These are phyloP conservation scores for Ditula angustiorana DNA, from an alignment of 2,888 invertebrate genomes.

Conservation along the genomic window DNA sequence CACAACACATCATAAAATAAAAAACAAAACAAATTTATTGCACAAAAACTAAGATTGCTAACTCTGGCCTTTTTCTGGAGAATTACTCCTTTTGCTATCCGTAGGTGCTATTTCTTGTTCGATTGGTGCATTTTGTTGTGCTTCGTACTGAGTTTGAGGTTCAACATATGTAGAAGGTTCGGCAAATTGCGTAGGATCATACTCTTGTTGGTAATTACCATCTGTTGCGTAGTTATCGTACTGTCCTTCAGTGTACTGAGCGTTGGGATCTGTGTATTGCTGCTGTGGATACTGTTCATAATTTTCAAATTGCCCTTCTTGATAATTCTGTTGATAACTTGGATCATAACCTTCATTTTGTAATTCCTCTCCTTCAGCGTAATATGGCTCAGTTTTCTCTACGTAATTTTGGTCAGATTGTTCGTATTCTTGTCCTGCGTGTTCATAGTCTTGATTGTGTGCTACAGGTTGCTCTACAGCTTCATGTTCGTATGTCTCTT, in stretches of 20 bases:
- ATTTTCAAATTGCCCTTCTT: slow-evolving; percentile 66
- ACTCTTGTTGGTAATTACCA: slow-evolving; percentile 61
- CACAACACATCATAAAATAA: slow-evolving; percentile 48
- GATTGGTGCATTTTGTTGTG: slow-evolving; percentile 26
- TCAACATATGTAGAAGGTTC: slow-evolving; percentile 56
- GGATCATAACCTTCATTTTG: slow-evolving; percentile 54
- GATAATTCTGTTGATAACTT: slow-evolving; percentile 49
- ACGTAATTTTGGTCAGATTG: slow-evolving; percentile 46
- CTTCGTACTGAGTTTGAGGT: slow-evolving; percentile 47
- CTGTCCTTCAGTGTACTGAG: slow-evolving; percentile 60
- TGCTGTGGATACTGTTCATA: slow-evolving; percentile 61
- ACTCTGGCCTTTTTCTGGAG: slow-evolving; percentile 65
- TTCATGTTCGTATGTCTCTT: slow-evolving; percentile 40
- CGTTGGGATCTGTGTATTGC: slow-evolving; percentile 62
- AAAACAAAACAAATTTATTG: slow-evolving; percentile 67
- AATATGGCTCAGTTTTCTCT: slow-evolving; percentile 36
- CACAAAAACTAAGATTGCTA: slow-evolving; percentile 68
- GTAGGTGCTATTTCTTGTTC: slow-evolving; percentile 39
- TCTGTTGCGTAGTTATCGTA: slow-evolving; percentile 65
- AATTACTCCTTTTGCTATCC: slow-evolving; percentile 53
- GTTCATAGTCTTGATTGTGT: slow-evolving; percentile 46
- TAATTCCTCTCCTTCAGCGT: slow-evolving; percentile 30
- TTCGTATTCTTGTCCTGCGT: slow-evolving; percentile 44
- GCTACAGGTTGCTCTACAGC: slow-evolving; percentile 21
- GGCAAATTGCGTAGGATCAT: slow-evolving; percentile 60